Evolutionary conservation across 1,140 invertebrate species (phyloP).

Genomic region (Cataglyphis hispanica): DNA sequence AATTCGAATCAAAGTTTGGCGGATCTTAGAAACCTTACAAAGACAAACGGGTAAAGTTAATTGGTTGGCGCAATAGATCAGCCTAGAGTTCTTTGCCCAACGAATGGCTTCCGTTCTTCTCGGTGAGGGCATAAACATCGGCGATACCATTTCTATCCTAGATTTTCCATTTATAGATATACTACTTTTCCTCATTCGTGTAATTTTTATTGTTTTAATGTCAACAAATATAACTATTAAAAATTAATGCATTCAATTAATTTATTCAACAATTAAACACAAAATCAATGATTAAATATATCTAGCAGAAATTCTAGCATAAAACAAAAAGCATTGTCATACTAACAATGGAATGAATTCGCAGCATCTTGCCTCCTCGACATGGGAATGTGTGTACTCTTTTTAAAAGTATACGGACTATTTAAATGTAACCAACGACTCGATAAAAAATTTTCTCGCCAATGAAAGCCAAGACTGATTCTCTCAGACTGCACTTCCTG

Average conservation of each 20-base stretch:
- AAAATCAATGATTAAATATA: not conserved
- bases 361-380: not conserved
- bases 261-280: slow-evolving; percentile 4
- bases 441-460: slow-evolving; percentile 81
- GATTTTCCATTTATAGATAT: not conserved
- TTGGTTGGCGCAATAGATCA: slow-evolving; percentile 77
- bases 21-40: slow-evolving; percentile 74
- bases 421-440: slow-evolving; percentile 80
- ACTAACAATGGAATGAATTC: slow-evolving; percentile 9
- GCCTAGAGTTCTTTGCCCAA: slow-evolving; percentile 74
- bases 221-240: not conserved
- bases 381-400: not conserved
- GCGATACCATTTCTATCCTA: not conserved
- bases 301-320: not conserved
- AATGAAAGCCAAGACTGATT: slow-evolving; percentile 74
- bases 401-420: slow-evolving; percentile 56
- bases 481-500: slow-evolving; percentile 79
- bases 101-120: slow-evolving; percentile 75
- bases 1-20: slow-evolving; percentile 30
- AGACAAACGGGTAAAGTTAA: slow-evolving; percentile 77
- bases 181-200: not conserved
- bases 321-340: not conserved
- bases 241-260: not conserved
- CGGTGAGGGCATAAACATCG: not conserved
- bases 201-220: not conserved